Conservation (phyloP, 2,797 vertebrate genomes). For the Chaenodraco wilsoni region DNA sequence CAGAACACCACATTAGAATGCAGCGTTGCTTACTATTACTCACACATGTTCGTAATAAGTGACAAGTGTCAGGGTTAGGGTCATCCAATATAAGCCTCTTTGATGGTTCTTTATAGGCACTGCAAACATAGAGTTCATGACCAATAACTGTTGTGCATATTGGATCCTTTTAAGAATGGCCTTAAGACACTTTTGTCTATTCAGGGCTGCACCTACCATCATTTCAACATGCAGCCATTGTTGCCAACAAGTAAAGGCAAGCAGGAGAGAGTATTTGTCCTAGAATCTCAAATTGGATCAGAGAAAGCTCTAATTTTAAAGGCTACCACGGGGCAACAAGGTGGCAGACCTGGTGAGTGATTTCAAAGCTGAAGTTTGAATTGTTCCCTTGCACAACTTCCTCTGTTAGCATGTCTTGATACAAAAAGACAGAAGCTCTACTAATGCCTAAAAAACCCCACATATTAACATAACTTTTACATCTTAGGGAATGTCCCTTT, state of each 20-base stretch:
- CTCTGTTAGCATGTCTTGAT: background rate
- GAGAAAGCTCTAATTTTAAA: slow-evolving; percentile 56
- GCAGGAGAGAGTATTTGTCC: slow-evolving; percentile 45
- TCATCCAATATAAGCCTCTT: slow-evolving; percentile 34
- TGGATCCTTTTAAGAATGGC: slow-evolving; percentile 44
- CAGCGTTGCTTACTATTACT: slow-evolving; percentile 22
- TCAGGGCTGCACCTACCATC: slow-evolving; percentile 29
- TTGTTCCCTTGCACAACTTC: slow-evolving; percentile 13
- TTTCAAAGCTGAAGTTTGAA: slow-evolving; percentile 14
- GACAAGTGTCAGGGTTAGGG: slow-evolving; percentile 23
- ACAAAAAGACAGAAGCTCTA: background rate
- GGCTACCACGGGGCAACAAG: slow-evolving; percentile 44
- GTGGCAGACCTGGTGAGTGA: slow-evolving; percentile 23
- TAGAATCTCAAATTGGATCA: slow-evolving; percentile 69
- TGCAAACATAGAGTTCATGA: slow-evolving; percentile 44
- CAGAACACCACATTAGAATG: slow-evolving; percentile 30
- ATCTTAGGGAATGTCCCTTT: background rate
- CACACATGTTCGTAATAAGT: slow-evolving; percentile 32
- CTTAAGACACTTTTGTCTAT: slow-evolving; percentile 36
- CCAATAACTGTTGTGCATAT: slow-evolving; percentile 41
- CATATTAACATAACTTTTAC: background rate
- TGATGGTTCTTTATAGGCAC: slow-evolving; percentile 40
- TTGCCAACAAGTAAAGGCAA: slow-evolving; percentile 52
- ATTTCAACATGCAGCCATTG: slow-evolving; percentile 58
- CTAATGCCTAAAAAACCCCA: background rate